Evolutionary conservation across 2,888 invertebrate species (phyloP).

Genomic region (Ctenicera cuprea): DNA sequence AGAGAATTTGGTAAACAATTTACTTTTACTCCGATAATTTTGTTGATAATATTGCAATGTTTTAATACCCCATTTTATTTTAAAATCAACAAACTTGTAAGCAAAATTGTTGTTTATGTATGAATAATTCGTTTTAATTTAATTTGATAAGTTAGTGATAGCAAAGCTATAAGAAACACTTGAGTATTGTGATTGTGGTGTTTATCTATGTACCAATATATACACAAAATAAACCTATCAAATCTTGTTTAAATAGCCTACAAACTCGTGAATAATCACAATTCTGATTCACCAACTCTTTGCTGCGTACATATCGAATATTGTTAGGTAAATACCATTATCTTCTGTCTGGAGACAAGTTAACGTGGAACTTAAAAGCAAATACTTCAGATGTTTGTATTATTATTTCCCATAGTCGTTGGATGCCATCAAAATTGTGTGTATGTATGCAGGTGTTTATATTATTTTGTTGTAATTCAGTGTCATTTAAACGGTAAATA

Average conservation of each 20-base stretch:
- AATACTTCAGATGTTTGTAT: constrained; percentile 66
- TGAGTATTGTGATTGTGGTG: constrained; percentile 2
- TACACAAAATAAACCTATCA: constrained; percentile 35
- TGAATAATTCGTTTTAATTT: constrained; percentile 15
- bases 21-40: constrained; percentile 38
- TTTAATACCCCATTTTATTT: constrained; percentile 9
- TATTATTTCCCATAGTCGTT: constrained; percentile 64
- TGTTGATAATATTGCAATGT: constrained; percentile 27
- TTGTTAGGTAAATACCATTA: constrained; percentile 69
- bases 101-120: constrained; percentile 2
- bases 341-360: constrained; percentile 65
- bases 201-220: constrained; percentile 38
- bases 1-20: constrained; percentile 37
- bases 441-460: constrained; percentile 4
- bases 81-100: constrained; percentile 22
- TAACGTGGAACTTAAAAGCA: constrained; percentile 60
- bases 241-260: constrained; percentile 43
- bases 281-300: constrained; percentile 45
- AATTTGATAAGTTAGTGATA: constrained; percentile 27
- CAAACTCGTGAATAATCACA: constrained; percentile 42
- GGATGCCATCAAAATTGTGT: constrained; percentile 25
- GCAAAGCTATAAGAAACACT: constrained; percentile 21
- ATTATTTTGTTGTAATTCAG: constrained; percentile 1
- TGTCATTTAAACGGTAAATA: not conserved
- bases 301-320: constrained; percentile 54